Evolutionary conservation across 2,888 invertebrate genomes (phyloP), one percentile per base, ranked within the genome.

Genomic region (Drosophila parthenogenetica): DNA sequence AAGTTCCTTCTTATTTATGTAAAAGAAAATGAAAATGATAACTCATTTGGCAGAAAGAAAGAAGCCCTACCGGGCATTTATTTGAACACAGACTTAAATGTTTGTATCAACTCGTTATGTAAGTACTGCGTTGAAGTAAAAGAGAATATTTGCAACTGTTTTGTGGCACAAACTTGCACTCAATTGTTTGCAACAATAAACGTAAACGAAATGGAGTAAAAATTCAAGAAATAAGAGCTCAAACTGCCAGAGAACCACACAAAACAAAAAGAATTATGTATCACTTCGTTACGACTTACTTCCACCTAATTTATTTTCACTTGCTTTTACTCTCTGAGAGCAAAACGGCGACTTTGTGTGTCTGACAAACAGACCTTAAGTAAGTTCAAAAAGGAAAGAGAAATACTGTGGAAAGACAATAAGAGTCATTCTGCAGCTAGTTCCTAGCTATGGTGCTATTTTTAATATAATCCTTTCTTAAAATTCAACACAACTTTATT

Each of bases 241-340:
- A 14, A 25, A 14, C 22, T 19, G 45, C 13, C 32, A 35, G 49
- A 22, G 40, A 53, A 42, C 29, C 25, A 29, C 29, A 51, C 19
- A 49, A 49, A 54, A 43, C 16, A 29, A 45, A 45, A 45, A 74
- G 86, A 86, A 88, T 88, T 88, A 85, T 85, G 88, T 88, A 85
- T 87, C 88, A 88, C 88, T 85, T 85, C 82, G 88, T 85, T 88
- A 76, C 86, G 82, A 84, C 80, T 85, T 85, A 87, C 80, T 85
- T 85, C 84, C 88, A 85, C 84, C 85, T 88, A 82, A 85, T 85
- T 85, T 85, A 85, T 85, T 88, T 85, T 85, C 84, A 76, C 69
- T 83, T 85, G 82, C 83, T 79, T 84, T 84, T 79, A 58, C 81
- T 67, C 62, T 68, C 72, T 68, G 79, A 50, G 75, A 50, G 78